phyloP scores from a whole-genome alignment of 2,113 vertebrate genomes.

The Malurus alboscapulatus region DNA sequence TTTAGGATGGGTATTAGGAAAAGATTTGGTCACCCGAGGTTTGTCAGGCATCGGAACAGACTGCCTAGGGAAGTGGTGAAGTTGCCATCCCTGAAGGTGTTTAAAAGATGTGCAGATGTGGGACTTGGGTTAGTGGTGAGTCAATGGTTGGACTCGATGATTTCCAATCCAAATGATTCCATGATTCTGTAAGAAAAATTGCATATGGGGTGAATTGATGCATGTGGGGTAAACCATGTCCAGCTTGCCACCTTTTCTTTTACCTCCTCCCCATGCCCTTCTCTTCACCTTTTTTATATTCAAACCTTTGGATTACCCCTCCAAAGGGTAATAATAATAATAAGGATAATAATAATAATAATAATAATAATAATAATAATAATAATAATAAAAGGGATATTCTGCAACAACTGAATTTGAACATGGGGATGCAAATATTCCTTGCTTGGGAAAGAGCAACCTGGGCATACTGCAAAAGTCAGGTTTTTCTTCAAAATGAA shows the following conservation, averaged over 20 bases:
- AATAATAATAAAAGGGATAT: background rate
- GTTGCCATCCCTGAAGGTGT: background rate
- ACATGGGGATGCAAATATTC: rapidly evolving
- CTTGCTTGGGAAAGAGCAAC: background rate
- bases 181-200: background rate
- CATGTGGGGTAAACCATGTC: background rate
- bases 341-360: too few relatives aligned
- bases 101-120: background rate
- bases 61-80: background rate
- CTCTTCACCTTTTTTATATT: background rate
- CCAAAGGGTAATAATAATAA: background rate
- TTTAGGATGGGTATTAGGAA: background rate
- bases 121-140: background rate
- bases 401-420: background rate
- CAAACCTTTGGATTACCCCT: background rate
- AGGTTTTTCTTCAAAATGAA: background rate
- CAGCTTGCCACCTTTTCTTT: background rate
- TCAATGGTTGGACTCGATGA: rapidly evolving
- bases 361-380: too few relatives aligned
- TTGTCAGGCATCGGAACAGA: background rate
- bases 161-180: background rate
- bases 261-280: background rate
- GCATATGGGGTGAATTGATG: background rate
- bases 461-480: rapidly evolving
- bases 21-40: background rate